Evolutionary conservation across 2,888 invertebrate species (phyloP), one percentile per base, ranked within the genome.

Genomic region (Harpalus rufipes): DNA sequence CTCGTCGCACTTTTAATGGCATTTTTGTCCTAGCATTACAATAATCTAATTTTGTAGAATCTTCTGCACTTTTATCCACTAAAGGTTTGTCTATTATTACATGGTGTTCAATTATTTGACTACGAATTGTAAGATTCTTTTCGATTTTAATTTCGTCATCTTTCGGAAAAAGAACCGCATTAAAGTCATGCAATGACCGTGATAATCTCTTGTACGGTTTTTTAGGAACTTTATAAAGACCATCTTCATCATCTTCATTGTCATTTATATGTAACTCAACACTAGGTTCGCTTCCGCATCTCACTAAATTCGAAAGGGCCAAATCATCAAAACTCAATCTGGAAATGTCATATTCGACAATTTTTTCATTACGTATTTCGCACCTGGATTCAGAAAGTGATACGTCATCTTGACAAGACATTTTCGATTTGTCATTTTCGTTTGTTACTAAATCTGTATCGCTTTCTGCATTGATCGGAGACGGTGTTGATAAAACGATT

Each of bases 221-320:
- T 7, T 86, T 87, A 4, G 91, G 91, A 74, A 91, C 89, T 88
- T 91, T 90, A 85, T 91, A 91, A 76, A 90, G 88, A 63, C 88
- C 88, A 59, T 91, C 91, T 8, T 88, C 88, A 25, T 87, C 88
- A 51, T 88, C 87, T 44, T 88, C 81, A 21, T 86, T 82, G 56
- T 86, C 74, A 16, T 84, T 78, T 32, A 63, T 32, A 25, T 87
- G 78, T 3, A 88, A 86, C 1, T 87, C 87, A 21, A 91, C 84
- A 85, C 89, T 90, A 0, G 91, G 90, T 85, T 91, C 90, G 86
- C 91, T 91, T 7, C 90, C 91, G 81, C 89, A 89, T 88, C 90
- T 91, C 65, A 89, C 88, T 12, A 89, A 84, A 72, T 68, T 85
- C 14, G 78, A 6, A 6, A 79, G 14, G 16, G 80, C 18, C 18